These are phyloP conservation scores for Okapia johnstoni DNA, from an alignment of 2,113 vertebrate species.

Conservation along the genomic window DNA sequence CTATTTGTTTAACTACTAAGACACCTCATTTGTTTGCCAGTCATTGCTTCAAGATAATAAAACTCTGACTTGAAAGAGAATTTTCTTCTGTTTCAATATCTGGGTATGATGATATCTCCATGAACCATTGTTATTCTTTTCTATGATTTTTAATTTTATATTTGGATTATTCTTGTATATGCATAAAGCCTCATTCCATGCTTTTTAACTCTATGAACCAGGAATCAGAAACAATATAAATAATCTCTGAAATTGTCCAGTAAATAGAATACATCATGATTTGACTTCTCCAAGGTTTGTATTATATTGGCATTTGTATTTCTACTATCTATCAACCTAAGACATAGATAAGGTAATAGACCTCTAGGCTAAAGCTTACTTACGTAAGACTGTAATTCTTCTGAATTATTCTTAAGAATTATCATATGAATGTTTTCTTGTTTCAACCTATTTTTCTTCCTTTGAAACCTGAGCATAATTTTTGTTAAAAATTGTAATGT, in stretches of 20 bases:
- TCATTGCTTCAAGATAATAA: neutral
- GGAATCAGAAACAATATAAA: constrained; percentile 33
- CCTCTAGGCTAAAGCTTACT: neutral
- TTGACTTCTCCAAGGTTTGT: neutral
- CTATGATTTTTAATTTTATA: constrained; percentile 16
- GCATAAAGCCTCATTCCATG: neutral
- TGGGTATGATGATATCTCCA: neutral
- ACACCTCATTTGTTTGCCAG: neutral
- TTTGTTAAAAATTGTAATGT: neutral
- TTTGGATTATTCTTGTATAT: neutral
- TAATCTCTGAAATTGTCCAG: neutral
- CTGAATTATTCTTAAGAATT: constrained; percentile 25
- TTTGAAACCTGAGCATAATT: constrained; percentile 12
- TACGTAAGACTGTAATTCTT: neutral
- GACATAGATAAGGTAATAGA: neutral
- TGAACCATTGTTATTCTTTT: neutral
- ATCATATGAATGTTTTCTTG: neutral
- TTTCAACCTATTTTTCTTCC: constrained; percentile 7
- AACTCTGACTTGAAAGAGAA: constrained; percentile 31
- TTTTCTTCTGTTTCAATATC: constrained; percentile 11
- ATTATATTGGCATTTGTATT: neutral
- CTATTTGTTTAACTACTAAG: constrained; percentile 10
- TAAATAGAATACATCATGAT: neutral
- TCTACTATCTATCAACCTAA: neutral
- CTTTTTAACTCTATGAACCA: constrained; percentile 23